phyloP scores from a whole-genome alignment of 2,113 vertebrate species.

The Eulemur rufifrons region DNA sequence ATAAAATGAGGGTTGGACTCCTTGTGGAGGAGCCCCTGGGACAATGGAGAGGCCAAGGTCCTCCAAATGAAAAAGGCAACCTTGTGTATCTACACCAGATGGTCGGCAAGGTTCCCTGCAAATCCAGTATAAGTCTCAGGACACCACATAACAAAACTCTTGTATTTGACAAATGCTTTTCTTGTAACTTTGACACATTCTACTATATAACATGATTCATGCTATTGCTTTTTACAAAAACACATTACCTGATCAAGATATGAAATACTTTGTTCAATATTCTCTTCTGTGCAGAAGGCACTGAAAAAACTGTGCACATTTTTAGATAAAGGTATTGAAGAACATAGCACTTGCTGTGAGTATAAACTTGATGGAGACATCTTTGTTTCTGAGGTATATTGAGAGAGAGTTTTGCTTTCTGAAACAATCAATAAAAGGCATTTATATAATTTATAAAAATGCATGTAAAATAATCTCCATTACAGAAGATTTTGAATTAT shows the following conservation, averaged over 20 bases:
- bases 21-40: neutral
- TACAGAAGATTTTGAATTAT: slow-evolving; percentile 9
- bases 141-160: neutral
- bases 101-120: neutral
- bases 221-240: neutral
- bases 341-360: slow-evolving; percentile 84
- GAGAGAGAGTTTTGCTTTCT: slow-evolving; percentile 88
- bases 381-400: slow-evolving; percentile 88
- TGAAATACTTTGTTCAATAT: slow-evolving; percentile 91
- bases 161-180: neutral
- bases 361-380: slow-evolving; percentile 88
- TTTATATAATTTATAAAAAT: slow-evolving; percentile 24
- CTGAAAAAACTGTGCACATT: slow-evolving; percentile 87
- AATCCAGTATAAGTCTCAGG: neutral
- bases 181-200: neutral
- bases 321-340: slow-evolving; percentile 87
- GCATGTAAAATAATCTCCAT: neutral
- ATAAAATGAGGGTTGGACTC: neutral
- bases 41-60: neutral
- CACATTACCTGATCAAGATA: slow-evolving; percentile 93
- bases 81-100: neutral
- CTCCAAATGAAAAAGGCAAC: neutral
- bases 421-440: slow-evolving; percentile 72
- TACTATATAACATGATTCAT: neutral
- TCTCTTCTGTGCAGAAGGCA: slow-evolving; percentile 97